A percentile compares a stretch with the other conserved stretches of the same genome.
Conservation (phyloP, 2,113 vertebrate species). For the Lepus timidus region DNA sequence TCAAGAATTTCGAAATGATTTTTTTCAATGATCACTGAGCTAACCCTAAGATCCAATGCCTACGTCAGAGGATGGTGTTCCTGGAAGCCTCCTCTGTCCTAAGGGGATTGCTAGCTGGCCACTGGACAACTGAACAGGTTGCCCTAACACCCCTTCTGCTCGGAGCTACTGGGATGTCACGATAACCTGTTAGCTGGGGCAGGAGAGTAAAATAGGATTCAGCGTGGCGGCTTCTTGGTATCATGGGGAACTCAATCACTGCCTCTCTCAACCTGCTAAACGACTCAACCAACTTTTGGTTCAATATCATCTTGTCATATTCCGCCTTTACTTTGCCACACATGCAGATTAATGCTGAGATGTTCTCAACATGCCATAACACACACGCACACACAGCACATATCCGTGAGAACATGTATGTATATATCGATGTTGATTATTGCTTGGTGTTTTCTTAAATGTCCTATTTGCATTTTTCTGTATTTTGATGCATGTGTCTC, state of each 20-base stretch:
- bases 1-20: conserved; percentile 41
- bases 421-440: background rate
- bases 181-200: background rate
- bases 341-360: background rate
- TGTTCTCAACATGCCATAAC: background rate
- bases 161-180: background rate
- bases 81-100: background rate
- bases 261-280: background rate
- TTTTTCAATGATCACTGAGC: conserved; percentile 14
- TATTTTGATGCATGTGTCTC: background rate
- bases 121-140: background rate
- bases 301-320: background rate
- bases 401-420: background rate
- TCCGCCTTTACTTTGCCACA: background rate
- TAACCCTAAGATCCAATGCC: background rate
- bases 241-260: background rate
- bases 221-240: background rate
- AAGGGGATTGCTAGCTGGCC: background rate
- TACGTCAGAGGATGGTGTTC: background rate
- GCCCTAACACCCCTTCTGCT: background rate
- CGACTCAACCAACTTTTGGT: background rate
- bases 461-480: background rate
- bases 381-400: too few relatives aligned
- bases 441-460: background rate
- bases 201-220: background rate